phyloP scores from a whole-genome alignment of 2,113 vertebrate species.

The Pygoscelis antarcticus region DNA sequence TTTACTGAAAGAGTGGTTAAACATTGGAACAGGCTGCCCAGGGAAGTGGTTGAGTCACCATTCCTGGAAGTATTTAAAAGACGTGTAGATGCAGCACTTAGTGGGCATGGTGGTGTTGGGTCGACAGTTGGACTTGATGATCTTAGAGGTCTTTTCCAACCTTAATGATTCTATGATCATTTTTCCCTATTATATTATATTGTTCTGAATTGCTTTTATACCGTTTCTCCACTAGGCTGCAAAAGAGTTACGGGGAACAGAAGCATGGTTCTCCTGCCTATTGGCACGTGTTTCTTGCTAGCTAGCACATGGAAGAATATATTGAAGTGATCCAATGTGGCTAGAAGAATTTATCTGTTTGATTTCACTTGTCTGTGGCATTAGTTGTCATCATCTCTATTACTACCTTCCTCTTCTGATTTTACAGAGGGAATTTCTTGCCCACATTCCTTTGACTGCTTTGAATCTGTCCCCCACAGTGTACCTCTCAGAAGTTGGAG shows the following conservation, averaged over 20 bases:
- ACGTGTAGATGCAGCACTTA: fast-evolving
- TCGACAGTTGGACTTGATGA: too few relatives aligned
- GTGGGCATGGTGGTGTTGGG: too few relatives aligned
- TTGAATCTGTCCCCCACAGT: neutral
- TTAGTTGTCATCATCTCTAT: neutral
- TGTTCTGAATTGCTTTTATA: neutral
- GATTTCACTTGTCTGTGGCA: neutral
- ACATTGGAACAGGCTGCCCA: neutral
- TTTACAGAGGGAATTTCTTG: neutral
- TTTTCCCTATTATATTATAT: too few relatives aligned
- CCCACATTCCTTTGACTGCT: neutral
- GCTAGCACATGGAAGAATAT: neutral
- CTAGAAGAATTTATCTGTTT: neutral
- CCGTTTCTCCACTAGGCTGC: neutral
- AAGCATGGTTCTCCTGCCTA: neutral
- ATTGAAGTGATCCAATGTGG: neutral
- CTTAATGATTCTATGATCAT: too few relatives aligned
- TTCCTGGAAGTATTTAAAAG: neutral
- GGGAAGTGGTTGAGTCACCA: neutral
- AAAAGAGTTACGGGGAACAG: neutral
- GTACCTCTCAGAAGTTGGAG: neutral
- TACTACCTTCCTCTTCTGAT: neutral
- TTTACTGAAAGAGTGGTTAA: too few relatives aligned
- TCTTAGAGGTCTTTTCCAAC: too few relatives aligned
- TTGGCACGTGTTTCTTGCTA: neutral